Conservation (phyloP, 2,888 invertebrate species). For the Orgyia antiqua region DNA sequence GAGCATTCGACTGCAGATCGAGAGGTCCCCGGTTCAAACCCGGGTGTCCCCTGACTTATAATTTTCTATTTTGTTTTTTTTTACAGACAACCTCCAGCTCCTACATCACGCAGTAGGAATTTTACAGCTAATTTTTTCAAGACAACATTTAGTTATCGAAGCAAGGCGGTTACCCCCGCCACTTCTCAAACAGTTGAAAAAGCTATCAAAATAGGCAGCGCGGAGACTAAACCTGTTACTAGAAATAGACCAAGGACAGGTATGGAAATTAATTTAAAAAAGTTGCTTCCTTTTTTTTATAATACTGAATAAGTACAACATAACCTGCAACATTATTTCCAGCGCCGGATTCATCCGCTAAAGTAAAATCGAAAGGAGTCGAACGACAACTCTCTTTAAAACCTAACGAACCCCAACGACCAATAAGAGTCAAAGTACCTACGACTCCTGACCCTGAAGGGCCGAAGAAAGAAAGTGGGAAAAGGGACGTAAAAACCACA, state of each 20-base stretch:
- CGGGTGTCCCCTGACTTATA: slow-evolving; percentile 65
- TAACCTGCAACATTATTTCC: too few relatives aligned
- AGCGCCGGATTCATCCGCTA: slow-evolving; percentile 33
- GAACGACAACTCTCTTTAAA: neutral
- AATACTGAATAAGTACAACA: too few relatives aligned
- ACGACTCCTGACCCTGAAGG: slow-evolving; percentile 44
- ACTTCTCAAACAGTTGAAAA: slow-evolving; percentile 41
- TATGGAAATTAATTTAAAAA: slow-evolving; percentile 30
- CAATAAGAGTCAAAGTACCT: slow-evolving; percentile 39
- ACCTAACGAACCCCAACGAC: slow-evolving; percentile 42
- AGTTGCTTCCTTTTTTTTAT: too few relatives aligned
- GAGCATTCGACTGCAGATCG: slow-evolving; percentile 77
- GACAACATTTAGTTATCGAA: slow-evolving; percentile 68
- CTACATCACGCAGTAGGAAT: slow-evolving; percentile 35
- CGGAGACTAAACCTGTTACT: slow-evolving; percentile 71
- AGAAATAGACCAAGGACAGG: slow-evolving; percentile 70
- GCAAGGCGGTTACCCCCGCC: slow-evolving; percentile 61
- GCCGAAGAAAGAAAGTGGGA: slow-evolving; percentile 34
- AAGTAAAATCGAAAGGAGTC: slow-evolving; percentile 33
- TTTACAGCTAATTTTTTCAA: slow-evolving; percentile 68
- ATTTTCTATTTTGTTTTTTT: slow-evolving; percentile 17
- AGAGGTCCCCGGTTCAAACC: slow-evolving; percentile 78
- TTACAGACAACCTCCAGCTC: slow-evolving; percentile 39
- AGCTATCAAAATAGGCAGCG: slow-evolving; percentile 71
- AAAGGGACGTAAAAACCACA: slow-evolving; percentile 43